Percentiles rank a stretch among this genome's conserved stretches.
Evolutionary conservation across 2,113 vertebrate genomes (phyloP).

Genomic region (Butorides virescens): DNA sequence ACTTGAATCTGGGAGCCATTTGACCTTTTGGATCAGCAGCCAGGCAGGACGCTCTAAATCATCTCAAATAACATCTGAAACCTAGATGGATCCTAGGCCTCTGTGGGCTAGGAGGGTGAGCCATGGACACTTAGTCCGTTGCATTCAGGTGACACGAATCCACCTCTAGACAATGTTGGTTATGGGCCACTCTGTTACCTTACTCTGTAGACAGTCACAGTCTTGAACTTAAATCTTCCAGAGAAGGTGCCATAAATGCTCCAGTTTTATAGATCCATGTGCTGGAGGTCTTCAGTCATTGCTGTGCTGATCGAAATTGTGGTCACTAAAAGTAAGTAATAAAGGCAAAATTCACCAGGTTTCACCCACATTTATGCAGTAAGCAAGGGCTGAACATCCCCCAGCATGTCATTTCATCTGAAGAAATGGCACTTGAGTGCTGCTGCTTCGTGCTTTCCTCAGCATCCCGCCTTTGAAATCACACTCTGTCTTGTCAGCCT

Average conservation of each 20-base stretch:
- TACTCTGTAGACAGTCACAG: not conserved
- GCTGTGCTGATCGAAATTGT: not conserved
- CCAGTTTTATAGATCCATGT: not conserved
- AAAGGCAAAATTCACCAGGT: not conserved
- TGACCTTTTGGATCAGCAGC: not conserved
- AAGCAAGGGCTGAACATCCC: not conserved
- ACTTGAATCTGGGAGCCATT: not conserved
- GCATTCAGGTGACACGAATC: not conserved
- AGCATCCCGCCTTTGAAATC: not conserved
- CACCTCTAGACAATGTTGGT: not conserved
- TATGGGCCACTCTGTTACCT: not conserved
- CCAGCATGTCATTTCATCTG: not conserved
- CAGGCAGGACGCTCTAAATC: not conserved
- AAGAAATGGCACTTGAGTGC: not conserved
- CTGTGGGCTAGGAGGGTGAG: not conserved
- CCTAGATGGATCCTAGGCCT: not conserved
- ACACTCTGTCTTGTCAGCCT: not conserved
- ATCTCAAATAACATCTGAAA: not conserved
- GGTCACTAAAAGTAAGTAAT: not conserved
- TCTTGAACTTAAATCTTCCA: not conserved
- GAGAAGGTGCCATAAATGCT: not conserved
- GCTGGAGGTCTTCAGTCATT: not conserved
- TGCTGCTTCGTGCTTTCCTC: not conserved
- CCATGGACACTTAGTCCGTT: not conserved
- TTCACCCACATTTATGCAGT: not conserved